phyloP scores from a whole-genome alignment of 2,797 vertebrate genomes.

The Enteromius radiatus region DNA sequence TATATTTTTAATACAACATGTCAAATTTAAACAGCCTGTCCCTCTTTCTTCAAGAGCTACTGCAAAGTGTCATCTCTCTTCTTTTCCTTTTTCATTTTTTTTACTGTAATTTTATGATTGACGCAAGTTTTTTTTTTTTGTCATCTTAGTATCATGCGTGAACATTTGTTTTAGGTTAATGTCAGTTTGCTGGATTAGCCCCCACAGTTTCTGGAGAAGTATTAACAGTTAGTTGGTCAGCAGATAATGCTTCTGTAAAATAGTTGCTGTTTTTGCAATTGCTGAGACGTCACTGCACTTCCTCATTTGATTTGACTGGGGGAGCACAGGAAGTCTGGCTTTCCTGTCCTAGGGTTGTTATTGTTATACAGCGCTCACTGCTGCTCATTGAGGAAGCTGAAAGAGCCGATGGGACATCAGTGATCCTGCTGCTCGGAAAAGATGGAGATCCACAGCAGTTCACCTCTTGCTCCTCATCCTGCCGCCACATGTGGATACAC shows the following conservation, averaged over 20 bases:
- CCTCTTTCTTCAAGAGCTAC: not conserved
- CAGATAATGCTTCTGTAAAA: conserved; percentile 6
- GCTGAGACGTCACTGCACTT: conserved; percentile 51
- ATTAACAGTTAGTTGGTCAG: not conserved
- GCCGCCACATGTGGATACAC: conserved; percentile 28
- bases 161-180: not conserved
- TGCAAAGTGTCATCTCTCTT: too few relatives aligned
- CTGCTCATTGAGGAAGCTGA: conserved; percentile 36
- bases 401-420: conserved; percentile 31
- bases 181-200: not conserved
- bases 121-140: not conserved
- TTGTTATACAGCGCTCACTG: conserved; percentile 32
- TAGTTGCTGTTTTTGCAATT: conserved; percentile 40
- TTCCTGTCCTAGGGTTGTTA: conserved; percentile 52
- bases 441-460: conserved; percentile 36
- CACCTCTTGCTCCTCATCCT: conserved; percentile 26
- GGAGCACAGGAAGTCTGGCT: conserved; percentile 57
- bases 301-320: conserved; percentile 48
- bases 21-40: too few relatives aligned
- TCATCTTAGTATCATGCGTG: not conserved
- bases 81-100: not conserved
- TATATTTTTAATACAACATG: not conserved
- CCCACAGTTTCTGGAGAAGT: not conserved
- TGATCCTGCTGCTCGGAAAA: conserved; percentile 48
- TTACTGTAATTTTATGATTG: not conserved